Base-by-base conservation (phyloP, 2,113 vertebrate species). In the Micromys minutus region DNA sequence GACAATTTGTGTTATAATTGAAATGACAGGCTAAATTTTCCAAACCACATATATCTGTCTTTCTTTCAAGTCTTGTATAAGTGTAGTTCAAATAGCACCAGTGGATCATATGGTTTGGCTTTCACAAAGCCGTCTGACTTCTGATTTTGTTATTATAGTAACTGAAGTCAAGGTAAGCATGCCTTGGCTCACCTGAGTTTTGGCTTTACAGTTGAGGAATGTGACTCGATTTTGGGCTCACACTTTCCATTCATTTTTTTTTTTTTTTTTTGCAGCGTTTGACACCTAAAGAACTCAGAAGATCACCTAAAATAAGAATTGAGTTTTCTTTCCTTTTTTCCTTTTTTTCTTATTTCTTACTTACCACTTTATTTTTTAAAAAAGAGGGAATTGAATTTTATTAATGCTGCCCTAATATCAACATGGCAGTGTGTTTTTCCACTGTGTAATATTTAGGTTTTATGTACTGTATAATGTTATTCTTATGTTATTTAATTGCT, bases 81-180 rank as follows among this genome's bases (percentile, higher is more conserved):
- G 36, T 36, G 2, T 36, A 36, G 31, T 42, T 89, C 19, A 87
- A 84, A 87, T 71, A 45, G 21, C n/a, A 84, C 45, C n/a, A 84
- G 50, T 57, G 72, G 15, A n/a, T 72, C 26, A 42, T 26, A 52
- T 39, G 63, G 42, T 87, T 21, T 87, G 69, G 59, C 15, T 1
- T 55, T 94, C 45, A 75, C 29, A 72, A 76, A 69, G 24, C 87
- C 74, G 88, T 71, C 24, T n/a, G n/a, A n/a, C n/a, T n/a, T n/a
- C n/a, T 50, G 80, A 69, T 45, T 26, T 81, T 57, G 34, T 45
- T 88, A 42, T 34, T 39, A 75, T 67, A 21, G 17, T 57, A 91
- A 79, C 61, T 91, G 75, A 80, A 89, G 50, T 94, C 15, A 77
- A 93, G 76, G n/a, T 92, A 47, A 77, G 9, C 19, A 92, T 36